A percentile compares a stretch with the other conserved stretches of the same genome.
Conservation (phyloP, 2,888 invertebrate genomes). For the Drosophila limbata region DNA sequence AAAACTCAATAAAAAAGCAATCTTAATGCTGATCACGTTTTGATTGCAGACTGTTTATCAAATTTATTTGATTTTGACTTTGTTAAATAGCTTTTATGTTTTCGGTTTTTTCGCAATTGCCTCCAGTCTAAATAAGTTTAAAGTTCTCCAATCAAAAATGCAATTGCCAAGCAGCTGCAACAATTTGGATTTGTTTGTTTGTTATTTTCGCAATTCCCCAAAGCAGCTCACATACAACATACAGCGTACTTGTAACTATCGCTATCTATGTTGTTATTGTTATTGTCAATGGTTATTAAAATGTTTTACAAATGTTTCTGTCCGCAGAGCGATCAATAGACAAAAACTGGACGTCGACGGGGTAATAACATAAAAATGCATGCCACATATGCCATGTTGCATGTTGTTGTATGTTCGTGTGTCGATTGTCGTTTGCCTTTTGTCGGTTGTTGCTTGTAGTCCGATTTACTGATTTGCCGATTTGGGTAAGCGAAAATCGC, state of each 20-base stretch:
- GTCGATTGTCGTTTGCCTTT: constrained; percentile 30
- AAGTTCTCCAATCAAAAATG: constrained; percentile 40
- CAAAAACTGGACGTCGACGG: constrained; percentile 43
- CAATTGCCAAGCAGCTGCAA: constrained; percentile 48
- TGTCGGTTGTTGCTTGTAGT: constrained; percentile 29
- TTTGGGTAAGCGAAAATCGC: constrained; percentile 60
- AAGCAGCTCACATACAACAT: constrained; percentile 22
- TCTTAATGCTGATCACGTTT: constrained; percentile 50
- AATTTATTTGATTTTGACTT: constrained; percentile 13
- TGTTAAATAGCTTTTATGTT: constrained; percentile 36
- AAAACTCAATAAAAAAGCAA: constrained; percentile 11
- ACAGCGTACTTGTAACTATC: constrained; percentile 19
- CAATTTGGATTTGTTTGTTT: constrained; percentile 27
- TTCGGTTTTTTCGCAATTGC: not conserved
- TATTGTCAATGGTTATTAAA: constrained; percentile 76
- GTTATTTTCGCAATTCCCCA: constrained; percentile 40
- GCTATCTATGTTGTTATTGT: constrained; percentile 52
- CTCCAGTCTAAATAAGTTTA: constrained; percentile 9
- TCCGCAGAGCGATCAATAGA: constrained; percentile 53
- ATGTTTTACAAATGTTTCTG: constrained; percentile 80
- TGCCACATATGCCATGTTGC: constrained; percentile 52
- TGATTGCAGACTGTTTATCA: constrained; percentile 18
- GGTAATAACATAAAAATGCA: constrained; percentile 66
- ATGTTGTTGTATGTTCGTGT: constrained; percentile 39
- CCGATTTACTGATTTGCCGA: constrained; percentile 35